A percentile compares a stretch with the other conserved stretches of the same genome.
These are phyloP conservation scores for Vanessa tameamea DNA, from an alignment of 1,140 invertebrate genomes.

Conservation along the genomic window DNA sequence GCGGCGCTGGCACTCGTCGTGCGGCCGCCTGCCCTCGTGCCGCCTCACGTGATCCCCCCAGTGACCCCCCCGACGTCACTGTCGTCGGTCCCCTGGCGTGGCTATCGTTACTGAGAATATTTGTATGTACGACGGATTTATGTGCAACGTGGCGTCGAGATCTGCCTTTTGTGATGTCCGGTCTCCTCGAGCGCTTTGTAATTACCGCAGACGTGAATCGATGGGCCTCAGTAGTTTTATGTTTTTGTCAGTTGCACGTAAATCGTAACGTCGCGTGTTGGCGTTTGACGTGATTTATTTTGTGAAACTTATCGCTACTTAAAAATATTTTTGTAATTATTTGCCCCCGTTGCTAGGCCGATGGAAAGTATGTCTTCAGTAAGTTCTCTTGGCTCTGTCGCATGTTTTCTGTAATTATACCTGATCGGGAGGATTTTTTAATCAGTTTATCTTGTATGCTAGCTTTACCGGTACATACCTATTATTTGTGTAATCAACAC, in stretches of 20 bases:
- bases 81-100: background rate
- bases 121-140: background rate
- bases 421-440: background rate
- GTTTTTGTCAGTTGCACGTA: slow-evolving; percentile 15
- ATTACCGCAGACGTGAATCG: no score
- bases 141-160: slow-evolving; percentile 6
- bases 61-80: no score
- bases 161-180: background rate
- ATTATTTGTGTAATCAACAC: background rate
- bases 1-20: slow-evolving; percentile 72
- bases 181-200: background rate
- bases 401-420: slow-evolving; percentile 1
- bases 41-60: slow-evolving; percentile 63
- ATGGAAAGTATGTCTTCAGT: background rate
- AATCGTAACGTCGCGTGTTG: slow-evolving; percentile 1
- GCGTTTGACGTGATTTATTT: slow-evolving; percentile 4
- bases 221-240: no score
- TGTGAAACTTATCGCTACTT: slow-evolving; percentile 10
- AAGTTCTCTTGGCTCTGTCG: background rate
- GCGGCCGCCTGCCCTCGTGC: slow-evolving; percentile 68
- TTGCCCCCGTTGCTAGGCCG: background rate
- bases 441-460: background rate
- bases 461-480: background rate
- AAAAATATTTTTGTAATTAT: background rate
- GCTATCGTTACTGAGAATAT: background rate